Evolutionary conservation across 1,140 invertebrate genomes (phyloP), one percentile per base, ranked within the genome.

Genomic region (Solen grandis): DNA sequence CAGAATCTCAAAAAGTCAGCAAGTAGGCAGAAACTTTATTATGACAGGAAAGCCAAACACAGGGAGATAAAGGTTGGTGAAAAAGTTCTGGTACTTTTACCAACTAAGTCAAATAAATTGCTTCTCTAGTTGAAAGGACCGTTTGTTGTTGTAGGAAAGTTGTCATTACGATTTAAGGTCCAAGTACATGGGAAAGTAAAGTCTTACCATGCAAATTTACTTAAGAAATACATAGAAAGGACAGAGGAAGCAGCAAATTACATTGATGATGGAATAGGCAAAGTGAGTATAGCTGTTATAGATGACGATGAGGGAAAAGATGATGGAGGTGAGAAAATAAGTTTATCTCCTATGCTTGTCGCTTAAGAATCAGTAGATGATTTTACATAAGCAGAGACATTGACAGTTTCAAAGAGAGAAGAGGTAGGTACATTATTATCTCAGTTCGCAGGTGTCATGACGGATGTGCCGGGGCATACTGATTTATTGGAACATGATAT

Each of bases 101-200:
- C 73, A 35, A 84, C 50, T 2, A 60, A 82, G 8, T 52, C 46
- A 25, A 82, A 84, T 29, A 78, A 84, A 46, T 31, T 84, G 29
- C 31, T 83, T 5, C n/a, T 85, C 0, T 68, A 81, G 31, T 81
- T 76, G 77, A 76, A 63, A 59, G 73, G 82, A 31, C 84, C 74
- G 0, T 81, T 41, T 75, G 33, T 16, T 16, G 63, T 82, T 1
- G 36, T 33, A 29, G 33, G 68, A 73, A 33, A 13, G 65, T 16
- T 46, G 57, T 25, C 27, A 36, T n/a, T 57, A 65, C 22, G 84
- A 84, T 81, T 83, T 36, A 72, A 54, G 54, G 25, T 81, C 19
- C 25, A 72, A 4, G 29, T 78, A 5, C 5, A 69, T 29, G 66
- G 54, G 0, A 83, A 78, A 36, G 33, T 36, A 5, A 83, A 78